These are phyloP conservation scores for Pyrrhia umbra DNA, from an alignment of 2,888 invertebrate genomes.

Conservation along the genomic window DNA sequence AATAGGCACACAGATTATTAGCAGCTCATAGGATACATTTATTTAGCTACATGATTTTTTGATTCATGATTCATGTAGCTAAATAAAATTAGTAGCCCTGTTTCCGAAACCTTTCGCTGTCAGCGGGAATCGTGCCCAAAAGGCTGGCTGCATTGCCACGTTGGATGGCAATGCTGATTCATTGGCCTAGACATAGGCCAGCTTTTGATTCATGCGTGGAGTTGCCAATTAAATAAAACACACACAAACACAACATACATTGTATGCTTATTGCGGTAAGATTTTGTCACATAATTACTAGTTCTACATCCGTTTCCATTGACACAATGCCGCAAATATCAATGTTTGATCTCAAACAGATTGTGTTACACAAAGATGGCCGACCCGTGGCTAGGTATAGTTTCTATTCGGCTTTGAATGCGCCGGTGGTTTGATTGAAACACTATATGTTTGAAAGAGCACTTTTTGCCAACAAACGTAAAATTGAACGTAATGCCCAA, in stretches of 20 bases:
- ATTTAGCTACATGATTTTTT: no score
- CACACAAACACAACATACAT: not conserved
- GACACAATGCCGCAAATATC: constrained; percentile 63
- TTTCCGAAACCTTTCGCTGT: no score
- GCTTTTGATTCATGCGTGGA: no score
- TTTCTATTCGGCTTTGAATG: constrained; percentile 2
- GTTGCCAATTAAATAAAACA: no score
- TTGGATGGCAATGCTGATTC: no score
- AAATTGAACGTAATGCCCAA: not conserved
- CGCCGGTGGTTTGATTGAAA: constrained; percentile 9
- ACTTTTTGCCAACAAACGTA: not conserved
- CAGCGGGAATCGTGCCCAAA: no score
- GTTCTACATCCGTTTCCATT: constrained; percentile 54
- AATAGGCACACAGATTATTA: no score
- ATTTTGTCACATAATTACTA: constrained; percentile 61
- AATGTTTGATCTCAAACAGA: constrained; percentile 68
- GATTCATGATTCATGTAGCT: no score
- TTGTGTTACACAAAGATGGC: constrained; percentile 72
- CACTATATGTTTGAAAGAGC: not conserved
- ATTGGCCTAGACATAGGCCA: no score
- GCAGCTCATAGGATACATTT: no score
- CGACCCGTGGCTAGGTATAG: constrained; percentile 40
- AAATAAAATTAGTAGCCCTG: no score
- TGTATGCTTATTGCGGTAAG: constrained; percentile 27
- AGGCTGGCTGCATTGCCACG: no score